Evolutionary conservation across 2,888 invertebrate species (phyloP), one percentile per base, ranked within the genome.

Genomic region (Chironomus tentans): DNA sequence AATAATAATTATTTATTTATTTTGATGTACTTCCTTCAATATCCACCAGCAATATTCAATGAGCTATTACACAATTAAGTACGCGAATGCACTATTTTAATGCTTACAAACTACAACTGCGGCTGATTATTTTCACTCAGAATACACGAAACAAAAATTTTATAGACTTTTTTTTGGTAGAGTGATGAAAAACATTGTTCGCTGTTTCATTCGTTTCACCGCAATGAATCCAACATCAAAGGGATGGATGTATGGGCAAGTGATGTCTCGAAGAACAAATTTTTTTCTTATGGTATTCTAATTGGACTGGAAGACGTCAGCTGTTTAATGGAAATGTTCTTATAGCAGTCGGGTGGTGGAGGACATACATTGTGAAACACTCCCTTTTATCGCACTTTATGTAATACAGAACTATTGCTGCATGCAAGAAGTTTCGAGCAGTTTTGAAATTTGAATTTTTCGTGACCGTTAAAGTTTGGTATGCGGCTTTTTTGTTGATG

Each of bases 171-270:
- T 65, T 65, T 65, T 65, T 22, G 65, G 65, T 65, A 24, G 22
- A 62, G 62, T 62, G 62, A 62, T 22, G 62, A 62, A 62, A 62
- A 62, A 62, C 62, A 62, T 65, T 65, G 65, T 21, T 24, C 22
- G 21, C 65, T 62, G 62, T 62, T 62, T 62, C 62, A 24, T 65
- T 65, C 65, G 22, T 65, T 65, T 65, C 21, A 56, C 56, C 56
- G 56, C 56, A 56, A 56, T 56, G 56, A 56, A 15, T 56, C 18
- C 56, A 56, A 56, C 56, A 56, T 56, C 56, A 56, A 15, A 56
- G 56, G 56, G 15, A 18, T 18, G 56, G 18, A 2, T n/a, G 4
- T 15, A 18, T 56, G n/a, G 0, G 15, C n/a, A 56, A 56, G 18
- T 56, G 56, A 56, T 18, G 56, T 56, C 13, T 0, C 18, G 7